phyloP scores from a whole-genome alignment of 2,888 invertebrate species.

The Andricus curvator region DNA sequence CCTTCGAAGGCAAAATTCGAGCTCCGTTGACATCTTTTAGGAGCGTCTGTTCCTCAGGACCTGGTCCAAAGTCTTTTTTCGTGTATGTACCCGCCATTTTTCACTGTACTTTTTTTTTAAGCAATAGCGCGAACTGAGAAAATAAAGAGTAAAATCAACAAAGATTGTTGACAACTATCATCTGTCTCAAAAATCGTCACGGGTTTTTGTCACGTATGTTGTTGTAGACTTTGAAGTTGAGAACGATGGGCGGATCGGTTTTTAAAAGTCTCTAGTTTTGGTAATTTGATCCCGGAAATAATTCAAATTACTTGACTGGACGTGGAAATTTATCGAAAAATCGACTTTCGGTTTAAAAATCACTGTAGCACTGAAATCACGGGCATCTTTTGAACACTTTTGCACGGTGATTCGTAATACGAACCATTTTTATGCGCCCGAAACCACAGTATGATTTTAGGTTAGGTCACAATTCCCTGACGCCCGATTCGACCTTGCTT shows the following conservation, averaged over 20 bases:
- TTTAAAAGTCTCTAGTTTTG: neutral
- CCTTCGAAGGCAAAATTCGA: conserved; percentile 46
- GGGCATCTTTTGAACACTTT: neutral
- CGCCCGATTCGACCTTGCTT: neutral
- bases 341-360: neutral
- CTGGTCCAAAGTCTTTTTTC: conserved; percentile 73
- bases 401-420: neutral
- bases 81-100: conserved; percentile 76
- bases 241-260: conserved; percentile 22
- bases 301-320: neutral
- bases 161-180: neutral
- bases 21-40: conserved; percentile 71
- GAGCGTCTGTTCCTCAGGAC: conserved; percentile 75
- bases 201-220: conserved; percentile 12
- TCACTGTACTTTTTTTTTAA: conserved; percentile 5
- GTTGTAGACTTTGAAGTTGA: conserved; percentile 17
- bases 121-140: neutral
- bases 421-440: conserved; percentile 11
- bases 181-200: neutral
- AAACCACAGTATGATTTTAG: conserved; percentile 24
- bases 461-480: conserved; percentile 39
- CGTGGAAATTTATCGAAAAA: neutral
- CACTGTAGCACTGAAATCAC: conserved; percentile 5
- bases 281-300: neutral
- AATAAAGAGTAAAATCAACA: neutral